These are phyloP conservation scores for Tangara arthus DNA, from an alignment of 2,797 vertebrate genomes.

Conservation along the genomic window DNA sequence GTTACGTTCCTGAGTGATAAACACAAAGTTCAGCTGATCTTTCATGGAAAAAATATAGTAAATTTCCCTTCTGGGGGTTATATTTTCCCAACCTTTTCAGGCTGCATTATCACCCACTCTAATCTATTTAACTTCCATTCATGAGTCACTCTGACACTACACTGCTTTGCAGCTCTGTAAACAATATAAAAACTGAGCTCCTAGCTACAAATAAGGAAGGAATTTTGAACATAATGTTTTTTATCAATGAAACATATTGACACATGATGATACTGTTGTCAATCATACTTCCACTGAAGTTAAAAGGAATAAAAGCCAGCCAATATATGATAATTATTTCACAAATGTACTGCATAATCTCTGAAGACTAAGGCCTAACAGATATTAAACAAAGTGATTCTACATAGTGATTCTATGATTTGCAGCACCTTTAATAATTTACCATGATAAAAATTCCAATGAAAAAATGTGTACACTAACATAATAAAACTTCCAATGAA, in stretches of 20 bases:
- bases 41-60: conserved; percentile 1
- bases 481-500: not conserved
- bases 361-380: not conserved
- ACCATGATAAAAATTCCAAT: not conserved
- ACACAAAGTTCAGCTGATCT: conserved; percentile 30
- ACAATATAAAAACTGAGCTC: not conserved
- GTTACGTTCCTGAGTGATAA: conserved; percentile 25
- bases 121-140: conserved; percentile 38
- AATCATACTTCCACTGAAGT: not conserved
- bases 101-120: not conserved
- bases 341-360: not conserved
- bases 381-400: not conserved
- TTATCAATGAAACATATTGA: not conserved
- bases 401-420: not conserved
- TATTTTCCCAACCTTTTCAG: conserved; percentile 35
- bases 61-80: conserved; percentile 26
- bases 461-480: not conserved
- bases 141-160: conserved; percentile 11
- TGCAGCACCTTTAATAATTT: not conserved
- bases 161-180: conserved; percentile 19
- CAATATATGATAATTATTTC: not conserved
- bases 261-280: not conserved
- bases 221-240: not conserved
- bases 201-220: not conserved
- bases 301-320: not conserved